Evolutionary conservation across 2,888 invertebrate species (phyloP), one percentile per base, ranked within the genome.

Genomic region (Sisyra terminalis): DNA sequence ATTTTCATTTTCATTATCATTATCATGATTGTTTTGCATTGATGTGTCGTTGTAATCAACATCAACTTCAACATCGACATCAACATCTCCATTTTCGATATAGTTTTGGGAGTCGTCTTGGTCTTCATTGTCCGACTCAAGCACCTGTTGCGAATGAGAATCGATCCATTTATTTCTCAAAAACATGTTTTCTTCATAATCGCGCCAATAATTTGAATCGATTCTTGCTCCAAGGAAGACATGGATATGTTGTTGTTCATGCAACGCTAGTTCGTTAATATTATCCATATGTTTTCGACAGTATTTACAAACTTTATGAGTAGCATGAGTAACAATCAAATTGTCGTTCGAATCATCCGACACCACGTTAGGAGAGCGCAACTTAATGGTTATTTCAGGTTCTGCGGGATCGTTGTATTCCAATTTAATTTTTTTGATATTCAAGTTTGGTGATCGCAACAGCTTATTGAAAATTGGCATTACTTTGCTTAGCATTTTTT

Each of bases 351-450:
- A 14, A 18, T n/a, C 13, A 34, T 34, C 11, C 6, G 15, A 17
- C 29, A 29, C 24, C 11, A 13, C 15, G 6, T 29, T 10, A 2
- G 34, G 11, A 34, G 18, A 18, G 17, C 35, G 18, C 13, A 43
- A 4, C n/a, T 17, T 17, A 24, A 43, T 43, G 8, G 13, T 13
- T 29, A 43, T 37, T 15, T 34, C 34, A 7, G 43, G 30, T 4
- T 35, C 38, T 29, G n/a, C 10, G 14, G 43, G 29, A 30, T 43
- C 13, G 3, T 17, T 18, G 15, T 18, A 30, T 38, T 43, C 38
- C 15, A 43, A 38, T 43, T 43, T 43, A 8, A 43, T 38, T 17
- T 32, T 24, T 36, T 43, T 43, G 14, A 43, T 43, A 5, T 24
- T 24, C 30, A 34, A 18, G 17, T 43, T 15, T 13, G 11, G 35